Conservation (phyloP, 64 coral and sea anemone species). For the Pachyseris speciosa region DNA sequence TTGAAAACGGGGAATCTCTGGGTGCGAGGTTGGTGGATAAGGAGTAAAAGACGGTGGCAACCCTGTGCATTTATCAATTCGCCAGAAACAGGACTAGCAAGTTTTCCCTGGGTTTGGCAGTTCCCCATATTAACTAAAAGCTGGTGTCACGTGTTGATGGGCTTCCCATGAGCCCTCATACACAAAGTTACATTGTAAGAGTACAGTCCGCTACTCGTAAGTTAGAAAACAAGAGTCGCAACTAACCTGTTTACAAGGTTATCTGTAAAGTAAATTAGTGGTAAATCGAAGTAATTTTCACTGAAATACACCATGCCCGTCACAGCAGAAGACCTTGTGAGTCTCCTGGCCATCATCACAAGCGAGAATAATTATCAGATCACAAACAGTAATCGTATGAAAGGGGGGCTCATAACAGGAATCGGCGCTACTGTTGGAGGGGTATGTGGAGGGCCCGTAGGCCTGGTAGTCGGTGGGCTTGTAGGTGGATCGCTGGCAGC, state of each 20-base stretch:
- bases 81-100: background rate
- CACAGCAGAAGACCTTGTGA: constrained; percentile 77
- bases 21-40: too few relatives aligned
- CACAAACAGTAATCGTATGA: constrained; percentile 40
- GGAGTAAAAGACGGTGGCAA: background rate
- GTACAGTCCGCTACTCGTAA: background rate
- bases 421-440: constrained; percentile 80
- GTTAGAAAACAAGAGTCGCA: too few relatives aligned
- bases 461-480: constrained; percentile 73
- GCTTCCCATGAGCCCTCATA: background rate
- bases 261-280: background rate
- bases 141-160: background rate
- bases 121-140: too few relatives aligned
- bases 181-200: too few relatives aligned
- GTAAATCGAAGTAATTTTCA: background rate
- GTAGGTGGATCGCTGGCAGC: constrained; percentile 84
- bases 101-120: background rate
- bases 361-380: constrained; percentile 71
- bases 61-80: background rate
- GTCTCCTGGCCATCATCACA: constrained; percentile 72
- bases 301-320: constrained; percentile 43
- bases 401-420: constrained; percentile 67
- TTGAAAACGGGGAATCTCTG: background rate
- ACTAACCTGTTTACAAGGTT: background rate
- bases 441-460: constrained; percentile 78